Base-by-base conservation (phyloP, 2,888 invertebrate genomes). In the Zootermopsis nevadensis region DNA sequence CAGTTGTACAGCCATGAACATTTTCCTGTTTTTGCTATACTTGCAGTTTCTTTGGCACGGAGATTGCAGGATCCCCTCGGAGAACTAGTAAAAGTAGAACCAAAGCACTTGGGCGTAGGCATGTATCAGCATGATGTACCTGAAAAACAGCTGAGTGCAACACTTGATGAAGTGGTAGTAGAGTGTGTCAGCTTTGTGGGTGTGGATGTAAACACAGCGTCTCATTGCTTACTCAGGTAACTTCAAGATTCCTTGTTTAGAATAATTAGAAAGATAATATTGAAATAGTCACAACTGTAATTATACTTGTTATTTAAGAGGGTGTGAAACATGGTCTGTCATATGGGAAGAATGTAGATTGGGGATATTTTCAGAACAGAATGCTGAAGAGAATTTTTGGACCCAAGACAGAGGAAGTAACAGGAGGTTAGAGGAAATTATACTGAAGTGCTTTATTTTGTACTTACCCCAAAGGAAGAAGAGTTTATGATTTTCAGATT, bases 171-270 rank as follows among this genome's bases (percentile, higher is more conserved):
- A 86, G 94, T 96, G 0, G 95, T 98, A 0, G 94, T 95, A 76
- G 97, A 98, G 88, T 96, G 97, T 87, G 98, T 98, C 30, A 98
- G 97, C 89, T 96, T 96, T 89, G 97, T 98, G 0, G 98, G 98
- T 0, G 97, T 97, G 0, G 97, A 98, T 88, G 89, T 98, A 15
- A 98, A 98, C 88, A 96, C 95, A 0, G 95, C 97, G 0, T 96
- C 97, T 30, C 92, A 94, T 81, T 94, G 94, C 86, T 92, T 98
- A 84, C 90, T 98, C 6, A 94, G 94, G 96, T 95, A 89, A 87
- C 88, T 86, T 69, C 15, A 48, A 33, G 12, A 69, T 33, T 33
- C 1, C 22, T 33, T 19, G 19, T 33, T 69, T 69, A 30, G 60
- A 60, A n/a, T 60, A 30, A 66, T 27, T 27, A 15, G 6, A 10